Evolutionary conservation across 2,113 vertebrate species (phyloP).

Genomic region (Eptesicus fuscus): DNA sequence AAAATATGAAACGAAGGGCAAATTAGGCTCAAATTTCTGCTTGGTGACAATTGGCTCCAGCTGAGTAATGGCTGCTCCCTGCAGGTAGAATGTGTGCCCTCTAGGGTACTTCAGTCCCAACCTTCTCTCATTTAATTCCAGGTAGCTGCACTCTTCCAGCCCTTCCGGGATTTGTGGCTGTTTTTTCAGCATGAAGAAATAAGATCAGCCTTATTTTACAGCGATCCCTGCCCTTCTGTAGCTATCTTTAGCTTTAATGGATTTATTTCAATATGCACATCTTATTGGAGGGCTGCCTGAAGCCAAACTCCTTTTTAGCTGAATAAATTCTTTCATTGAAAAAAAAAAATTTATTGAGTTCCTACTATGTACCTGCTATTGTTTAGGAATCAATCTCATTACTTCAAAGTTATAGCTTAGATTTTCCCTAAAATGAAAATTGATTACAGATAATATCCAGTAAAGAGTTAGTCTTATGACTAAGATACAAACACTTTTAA

Average conservation of each 20-base stretch:
- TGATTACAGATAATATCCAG: neutral
- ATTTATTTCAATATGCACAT: neutral
- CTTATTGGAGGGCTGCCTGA: neutral
- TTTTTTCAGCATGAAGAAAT: neutral
- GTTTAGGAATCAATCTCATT: neutral
- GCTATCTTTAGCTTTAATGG: neutral
- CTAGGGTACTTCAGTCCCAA: accelerated
- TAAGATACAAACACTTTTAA: constrained; percentile 30
- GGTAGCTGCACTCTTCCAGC: neutral
- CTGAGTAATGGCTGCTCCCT: neutral
- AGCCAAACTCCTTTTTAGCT: neutral
- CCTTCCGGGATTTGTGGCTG: neutral
- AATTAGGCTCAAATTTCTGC: constrained; percentile 17
- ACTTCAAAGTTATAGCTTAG: neutral
- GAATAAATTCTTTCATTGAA: neutral
- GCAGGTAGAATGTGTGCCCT: neutral
- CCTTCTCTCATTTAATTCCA: neutral
- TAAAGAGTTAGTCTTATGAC: neutral
- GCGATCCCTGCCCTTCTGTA: neutral
- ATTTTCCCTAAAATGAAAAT: neutral
- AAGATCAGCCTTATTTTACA: neutral
- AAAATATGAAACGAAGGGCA: constrained; percentile 13
- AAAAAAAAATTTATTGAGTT: neutral
- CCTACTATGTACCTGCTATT: neutral
- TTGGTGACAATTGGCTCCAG: neutral